Evolutionary conservation across 2,888 invertebrate genomes (phyloP), one percentile per base, ranked within the genome.

Genomic region (Drosophila longiperda): DNA sequence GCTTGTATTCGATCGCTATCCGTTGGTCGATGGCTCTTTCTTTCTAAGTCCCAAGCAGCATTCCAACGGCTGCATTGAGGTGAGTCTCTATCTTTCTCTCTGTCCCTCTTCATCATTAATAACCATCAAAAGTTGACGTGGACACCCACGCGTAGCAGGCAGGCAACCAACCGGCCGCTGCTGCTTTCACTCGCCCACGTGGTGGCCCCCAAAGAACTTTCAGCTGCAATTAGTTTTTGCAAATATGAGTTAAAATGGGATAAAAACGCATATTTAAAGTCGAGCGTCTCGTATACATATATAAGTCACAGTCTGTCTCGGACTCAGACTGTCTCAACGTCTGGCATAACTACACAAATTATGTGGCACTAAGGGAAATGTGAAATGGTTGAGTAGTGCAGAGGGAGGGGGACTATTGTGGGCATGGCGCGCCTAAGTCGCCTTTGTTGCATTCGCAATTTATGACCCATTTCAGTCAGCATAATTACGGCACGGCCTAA

Each of bases 21-120:
- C 99, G 1, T 94, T 99, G 84, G 97, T 99, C 52, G 99, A 99
- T 93, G 99, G 99, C 66, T 98, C 99, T 40, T 98, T 99, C 95
- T 99, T 99, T 95, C 95, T 99, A 73, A 98, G 98, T 89, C 99
- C 99, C 38, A 95, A 97, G 81, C 97, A 98, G 91, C 98, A 99
- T 93, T 96, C 96, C 91, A 96, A 96, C 92, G 95, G 95, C 89
- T 97, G 97, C 92, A 96, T 98, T 82, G 97, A 97, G 96, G 97
- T 98, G 94, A 94, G 94, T 92, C 42, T 32, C 15, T 8, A 8
- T 20, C n/a, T 23, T 15, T 12, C 45, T 9, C 8, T 38, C 38
- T 36, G 40, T 55, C 23, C 42, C 54, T 63, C 42, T 65, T 57
- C 85, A 82, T 82, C 87, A 89, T 85, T 85, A 82, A 87, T 82